phyloP scores from a whole-genome alignment of 2,888 invertebrate species.

The Glyphotaelius pellucidus region DNA sequence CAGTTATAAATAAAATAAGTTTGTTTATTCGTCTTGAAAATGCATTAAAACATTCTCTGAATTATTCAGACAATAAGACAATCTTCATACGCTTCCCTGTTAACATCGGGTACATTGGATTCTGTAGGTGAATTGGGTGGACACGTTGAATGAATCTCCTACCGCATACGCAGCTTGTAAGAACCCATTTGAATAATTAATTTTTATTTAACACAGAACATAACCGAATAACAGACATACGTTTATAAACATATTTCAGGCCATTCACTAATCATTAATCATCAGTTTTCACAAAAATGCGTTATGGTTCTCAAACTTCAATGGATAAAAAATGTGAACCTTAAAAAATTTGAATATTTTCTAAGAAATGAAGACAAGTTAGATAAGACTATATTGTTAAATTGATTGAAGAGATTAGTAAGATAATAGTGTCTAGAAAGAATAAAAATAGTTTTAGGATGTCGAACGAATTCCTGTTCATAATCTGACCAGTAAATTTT shows the following conservation, averaged over 20 bases:
- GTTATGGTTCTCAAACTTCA: not conserved
- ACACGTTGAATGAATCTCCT: not conserved
- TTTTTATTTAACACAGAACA: not conserved
- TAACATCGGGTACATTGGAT: not conserved
- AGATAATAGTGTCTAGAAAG: too few species aligned
- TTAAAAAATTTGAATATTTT: too few species aligned
- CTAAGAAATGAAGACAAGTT: too few species aligned
- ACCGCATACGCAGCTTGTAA: not conserved
- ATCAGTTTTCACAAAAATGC: not conserved
- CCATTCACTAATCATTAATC: slow-evolving; percentile 16
- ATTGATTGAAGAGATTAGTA: too few species aligned
- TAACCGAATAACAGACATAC: not conserved
- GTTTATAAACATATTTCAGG: slow-evolving; percentile 2
- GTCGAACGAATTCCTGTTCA: too few species aligned
- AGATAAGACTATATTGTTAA: too few species aligned
- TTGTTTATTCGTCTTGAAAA: not conserved
- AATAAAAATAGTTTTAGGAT: too few species aligned
- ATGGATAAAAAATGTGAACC: too few species aligned
- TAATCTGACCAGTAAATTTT: too few species aligned
- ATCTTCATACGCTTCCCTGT: not conserved
- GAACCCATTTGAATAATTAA: not conserved
- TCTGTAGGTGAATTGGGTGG: not conserved
- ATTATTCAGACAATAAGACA: not conserved
- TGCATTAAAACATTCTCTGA: not conserved
- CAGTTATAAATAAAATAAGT: too few species aligned